Conservation (phyloP, 2,113 vertebrate genomes). For the Apeltes quadracus region DNA sequence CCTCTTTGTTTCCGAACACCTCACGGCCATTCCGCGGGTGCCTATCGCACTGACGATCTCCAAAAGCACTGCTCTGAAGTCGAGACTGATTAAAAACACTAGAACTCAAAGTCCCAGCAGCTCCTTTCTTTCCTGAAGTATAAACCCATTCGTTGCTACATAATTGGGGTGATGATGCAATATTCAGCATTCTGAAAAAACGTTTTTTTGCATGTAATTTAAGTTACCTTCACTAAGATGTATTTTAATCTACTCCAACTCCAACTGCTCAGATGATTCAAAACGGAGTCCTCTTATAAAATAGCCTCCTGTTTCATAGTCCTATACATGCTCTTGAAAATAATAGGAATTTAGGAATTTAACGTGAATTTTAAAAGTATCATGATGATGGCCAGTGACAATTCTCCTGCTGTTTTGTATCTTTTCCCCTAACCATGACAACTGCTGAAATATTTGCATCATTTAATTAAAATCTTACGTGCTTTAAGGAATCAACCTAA, state of each 20-base stretch:
- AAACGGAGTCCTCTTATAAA: neutral
- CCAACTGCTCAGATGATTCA: constrained; percentile 2
- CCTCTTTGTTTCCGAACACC: constrained; percentile 77
- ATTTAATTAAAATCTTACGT: neutral
- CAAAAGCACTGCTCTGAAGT: constrained; percentile 59
- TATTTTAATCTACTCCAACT: constrained; percentile 4
- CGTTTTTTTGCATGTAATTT: neutral
- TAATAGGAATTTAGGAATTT: too few relatives aligned
- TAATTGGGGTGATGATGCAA: constrained; percentile 46
- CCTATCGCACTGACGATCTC: constrained; percentile 60
- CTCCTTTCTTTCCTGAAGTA: constrained; percentile 14
- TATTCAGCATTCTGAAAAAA: constrained; percentile 6
- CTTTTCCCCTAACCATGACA: neutral
- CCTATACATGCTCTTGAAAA: neutral
- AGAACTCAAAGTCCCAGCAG: constrained; percentile 29
- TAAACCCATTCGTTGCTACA: constrained; percentile 30
- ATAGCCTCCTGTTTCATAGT: neutral
- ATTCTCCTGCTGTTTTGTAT: neutral
- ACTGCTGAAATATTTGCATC: neutral
- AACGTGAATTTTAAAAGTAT: neutral
- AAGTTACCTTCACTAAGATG: neutral
- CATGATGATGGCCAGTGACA: neutral
- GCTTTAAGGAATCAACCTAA: neutral
- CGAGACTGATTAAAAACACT: constrained; percentile 37
- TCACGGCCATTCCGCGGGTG: constrained; percentile 56